Evolutionary conservation across 2,113 vertebrate species (phyloP), one percentile per base, ranked within the genome.

Genomic region (Chunga burmeisteri): DNA sequence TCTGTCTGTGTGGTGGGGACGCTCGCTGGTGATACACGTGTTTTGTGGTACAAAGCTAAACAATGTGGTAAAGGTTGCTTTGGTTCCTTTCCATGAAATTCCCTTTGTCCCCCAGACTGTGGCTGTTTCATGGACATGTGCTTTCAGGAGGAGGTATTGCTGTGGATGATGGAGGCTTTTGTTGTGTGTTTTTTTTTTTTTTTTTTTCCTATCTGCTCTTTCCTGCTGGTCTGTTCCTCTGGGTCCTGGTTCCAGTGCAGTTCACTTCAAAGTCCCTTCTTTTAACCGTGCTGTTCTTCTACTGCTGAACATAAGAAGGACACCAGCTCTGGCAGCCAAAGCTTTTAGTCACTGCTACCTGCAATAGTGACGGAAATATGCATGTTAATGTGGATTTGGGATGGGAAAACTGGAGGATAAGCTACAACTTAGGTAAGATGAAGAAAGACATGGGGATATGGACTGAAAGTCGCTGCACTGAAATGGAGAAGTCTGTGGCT

Each of bases 1-100:
- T 16, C 56, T 34, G 5, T 53, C 23, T 67, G 86, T 8, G 27
- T 0, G 1, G 0, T n/a, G 59, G 44, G 36, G 27, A 42, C 81
- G 27, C 68, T 88, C 2, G 0, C 32, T 53, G 23, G 42, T 11
- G 11, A 17, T 50, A 42, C 36, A 16, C 0, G 0, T 46, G 32
- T 50, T 44, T 42, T 47, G 75, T 67, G 50, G 26, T n/a, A 77
- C 29, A 42, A 77, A 59, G 29, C 17, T 55, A 23, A 63, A 10
- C 17, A 25, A 7, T 7, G 26, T 2, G 3, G 5, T 34, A 16
- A 25, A 4, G 4, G 8, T 40, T 67, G 42, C 19, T 84, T 62
- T 92, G 12, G 36, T 90, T 58, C 34, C 40, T 89, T 84, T 38
- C 74, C 19, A 0, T 40, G 25, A 47, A 42, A 38, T 66, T 73